A percentile compares a stretch with the other conserved stretches of the same genome.
phyloP scores from a whole-genome alignment of 1,140 invertebrate species.

The Popillia japonica region DNA sequence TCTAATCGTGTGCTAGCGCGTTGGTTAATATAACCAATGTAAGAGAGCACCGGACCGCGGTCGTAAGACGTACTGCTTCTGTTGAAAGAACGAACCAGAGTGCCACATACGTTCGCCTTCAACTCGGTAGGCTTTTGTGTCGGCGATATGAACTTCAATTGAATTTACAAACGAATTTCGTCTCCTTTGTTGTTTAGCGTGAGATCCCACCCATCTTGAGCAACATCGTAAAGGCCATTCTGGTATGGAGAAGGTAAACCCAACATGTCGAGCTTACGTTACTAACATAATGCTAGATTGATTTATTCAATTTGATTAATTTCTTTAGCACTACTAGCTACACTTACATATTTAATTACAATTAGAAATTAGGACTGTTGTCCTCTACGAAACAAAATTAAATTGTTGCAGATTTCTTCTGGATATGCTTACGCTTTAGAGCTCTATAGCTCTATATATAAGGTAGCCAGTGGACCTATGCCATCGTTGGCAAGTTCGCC shows the following conservation, averaged over 20 bases:
- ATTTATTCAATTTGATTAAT: too few species aligned
- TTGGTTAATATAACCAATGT: constrained; percentile 23
- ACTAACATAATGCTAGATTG: too few species aligned
- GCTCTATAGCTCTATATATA: too few species aligned
- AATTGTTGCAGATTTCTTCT: too few species aligned
- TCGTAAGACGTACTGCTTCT: neutral
- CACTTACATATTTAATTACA: too few species aligned
- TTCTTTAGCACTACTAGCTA: too few species aligned
- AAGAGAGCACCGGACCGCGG: neutral
- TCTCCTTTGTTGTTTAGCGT: constrained; percentile 20
- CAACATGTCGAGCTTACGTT: too few species aligned
- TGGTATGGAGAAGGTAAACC: neutral
- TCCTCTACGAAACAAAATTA: too few species aligned
- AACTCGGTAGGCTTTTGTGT: constrained; percentile 13
- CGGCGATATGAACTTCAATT: constrained; percentile 22
- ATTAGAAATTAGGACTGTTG: too few species aligned
- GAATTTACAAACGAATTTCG: constrained; percentile 32
- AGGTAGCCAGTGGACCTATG: too few species aligned
- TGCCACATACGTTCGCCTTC: constrained; percentile 6
- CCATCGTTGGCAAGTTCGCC: too few species aligned
- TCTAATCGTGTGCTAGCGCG: constrained; percentile 33
- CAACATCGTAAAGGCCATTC: neutral
- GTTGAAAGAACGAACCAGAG: neutral
- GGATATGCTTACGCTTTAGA: too few species aligned
- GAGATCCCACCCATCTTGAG: constrained; percentile 32